Conservation (phyloP, 2,888 invertebrate species). For the Microctonus aethiopoides region DNA sequence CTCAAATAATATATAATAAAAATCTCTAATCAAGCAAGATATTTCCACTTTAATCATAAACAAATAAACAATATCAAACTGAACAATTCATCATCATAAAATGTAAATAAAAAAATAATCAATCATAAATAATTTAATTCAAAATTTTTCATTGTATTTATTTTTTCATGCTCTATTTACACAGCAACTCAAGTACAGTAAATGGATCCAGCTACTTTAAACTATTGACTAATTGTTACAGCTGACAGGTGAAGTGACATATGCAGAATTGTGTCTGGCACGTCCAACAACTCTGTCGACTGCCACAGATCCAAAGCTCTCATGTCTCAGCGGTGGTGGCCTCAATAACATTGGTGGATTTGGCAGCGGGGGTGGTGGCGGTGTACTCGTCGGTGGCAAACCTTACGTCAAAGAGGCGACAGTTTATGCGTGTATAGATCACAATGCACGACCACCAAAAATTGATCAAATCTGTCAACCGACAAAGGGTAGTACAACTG, state of each 20-base stretch:
- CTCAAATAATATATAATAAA: too few relatives aligned
- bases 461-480: conserved; percentile 50
- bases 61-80: too few relatives aligned
- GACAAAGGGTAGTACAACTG: conserved; percentile 37
- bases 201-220: too few relatives aligned
- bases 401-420: conserved; percentile 75
- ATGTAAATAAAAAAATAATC: too few relatives aligned
- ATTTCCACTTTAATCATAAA: too few relatives aligned
- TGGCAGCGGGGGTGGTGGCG: conserved; percentile 51
- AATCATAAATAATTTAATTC: too few relatives aligned
- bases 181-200: too few relatives aligned
- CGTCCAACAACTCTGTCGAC: conserved; percentile 70
- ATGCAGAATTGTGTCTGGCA: conserved; percentile 72
- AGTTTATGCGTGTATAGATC: conserved; percentile 81
- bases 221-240: conserved; percentile 44
- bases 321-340: conserved; percentile 49
- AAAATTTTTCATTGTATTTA: too few relatives aligned
- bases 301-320: conserved; percentile 61
- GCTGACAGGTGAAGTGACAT: conserved; percentile 72
- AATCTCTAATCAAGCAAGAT: too few relatives aligned
- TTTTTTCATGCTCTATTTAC: too few relatives aligned
- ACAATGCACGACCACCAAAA: conserved; percentile 70
- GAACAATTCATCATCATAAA: too few relatives aligned
- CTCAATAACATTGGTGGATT: conserved; percentile 39
- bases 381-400: conserved; percentile 69